Evolutionary conservation across 2,113 vertebrate genomes (phyloP).

Genomic region (Varanus komodoensis): DNA sequence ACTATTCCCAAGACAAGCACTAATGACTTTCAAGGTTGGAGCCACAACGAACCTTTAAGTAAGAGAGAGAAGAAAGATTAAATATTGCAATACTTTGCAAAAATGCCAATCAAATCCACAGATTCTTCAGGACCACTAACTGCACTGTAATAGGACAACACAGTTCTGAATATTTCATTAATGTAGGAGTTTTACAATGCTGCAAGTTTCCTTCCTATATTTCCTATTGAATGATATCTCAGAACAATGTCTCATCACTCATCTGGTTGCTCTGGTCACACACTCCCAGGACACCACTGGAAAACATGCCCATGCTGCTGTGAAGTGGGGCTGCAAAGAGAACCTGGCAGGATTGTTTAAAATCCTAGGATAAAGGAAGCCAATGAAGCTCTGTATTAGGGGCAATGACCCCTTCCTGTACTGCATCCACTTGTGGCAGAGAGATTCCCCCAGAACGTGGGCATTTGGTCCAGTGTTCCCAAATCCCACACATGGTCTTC

Average conservation of each 20-base stretch:
- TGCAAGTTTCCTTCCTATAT: neutral
- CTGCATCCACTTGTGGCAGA: too few relatives aligned
- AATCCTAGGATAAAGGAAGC: neutral
- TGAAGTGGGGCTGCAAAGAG: neutral
- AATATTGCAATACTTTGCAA: constrained; percentile 49
- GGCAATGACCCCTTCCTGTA: too few relatives aligned
- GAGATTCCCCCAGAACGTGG: too few relatives aligned
- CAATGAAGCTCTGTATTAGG: too few relatives aligned
- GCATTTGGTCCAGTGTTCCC: too few relatives aligned
- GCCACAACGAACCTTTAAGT: constrained; percentile 50
- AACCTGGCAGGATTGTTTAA: neutral
- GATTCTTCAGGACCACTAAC: constrained; percentile 15
- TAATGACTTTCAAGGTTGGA: constrained; percentile 41
- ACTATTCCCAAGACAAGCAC: constrained; percentile 51
- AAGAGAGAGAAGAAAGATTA: constrained; percentile 40
- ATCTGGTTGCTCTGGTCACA: neutral
- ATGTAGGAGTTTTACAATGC: neutral
- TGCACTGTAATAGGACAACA: neutral
- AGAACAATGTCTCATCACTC: neutral
- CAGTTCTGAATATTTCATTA: constrained; percentile 22
- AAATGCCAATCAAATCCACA: neutral
- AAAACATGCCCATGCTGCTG: neutral
- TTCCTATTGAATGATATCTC: neutral
- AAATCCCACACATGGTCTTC: too few relatives aligned
- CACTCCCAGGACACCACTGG: neutral